These are phyloP conservation scores for Limnephilus rhombicus DNA, from an alignment of 2,888 invertebrate genomes.

Conservation along the genomic window DNA sequence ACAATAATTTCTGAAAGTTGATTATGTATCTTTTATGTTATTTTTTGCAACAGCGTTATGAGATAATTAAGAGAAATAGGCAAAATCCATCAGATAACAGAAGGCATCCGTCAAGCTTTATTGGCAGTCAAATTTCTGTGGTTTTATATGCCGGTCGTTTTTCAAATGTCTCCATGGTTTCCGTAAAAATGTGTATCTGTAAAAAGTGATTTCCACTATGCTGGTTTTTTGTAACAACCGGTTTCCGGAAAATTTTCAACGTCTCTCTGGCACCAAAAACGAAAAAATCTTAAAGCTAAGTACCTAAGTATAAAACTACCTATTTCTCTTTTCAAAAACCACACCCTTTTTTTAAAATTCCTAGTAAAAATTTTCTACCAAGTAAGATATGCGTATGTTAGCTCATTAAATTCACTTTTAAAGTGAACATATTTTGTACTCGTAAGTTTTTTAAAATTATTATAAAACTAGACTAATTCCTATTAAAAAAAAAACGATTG, in stretches of 20 bases:
- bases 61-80: too few species aligned
- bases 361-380: constrained; percentile 18
- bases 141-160: too few species aligned
- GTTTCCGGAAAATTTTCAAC: background rate
- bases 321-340: background rate
- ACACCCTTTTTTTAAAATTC: constrained; percentile 10
- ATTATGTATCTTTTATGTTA: too few species aligned
- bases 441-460: constrained; percentile 5
- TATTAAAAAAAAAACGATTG: background rate
- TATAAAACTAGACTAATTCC: background rate
- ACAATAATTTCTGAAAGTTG: too few species aligned
- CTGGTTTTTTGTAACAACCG: background rate
- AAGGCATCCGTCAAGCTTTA: too few species aligned
- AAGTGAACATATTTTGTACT: constrained; percentile 27
- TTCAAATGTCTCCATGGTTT: too few species aligned
- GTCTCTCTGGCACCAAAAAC: background rate
- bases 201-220: background rate
- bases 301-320: background rate
- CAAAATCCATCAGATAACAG: too few species aligned
- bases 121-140: too few species aligned
- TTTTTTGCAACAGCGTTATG: too few species aligned
- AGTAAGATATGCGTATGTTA: background rate
- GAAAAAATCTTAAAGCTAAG: background rate
- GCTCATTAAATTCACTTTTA: constrained; percentile 27
- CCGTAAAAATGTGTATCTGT: too few species aligned